These are phyloP conservation scores for Zoanthus sansibaricus DNA, from an alignment of 92 coral and sea anemone genomes.

Conservation along the genomic window DNA sequence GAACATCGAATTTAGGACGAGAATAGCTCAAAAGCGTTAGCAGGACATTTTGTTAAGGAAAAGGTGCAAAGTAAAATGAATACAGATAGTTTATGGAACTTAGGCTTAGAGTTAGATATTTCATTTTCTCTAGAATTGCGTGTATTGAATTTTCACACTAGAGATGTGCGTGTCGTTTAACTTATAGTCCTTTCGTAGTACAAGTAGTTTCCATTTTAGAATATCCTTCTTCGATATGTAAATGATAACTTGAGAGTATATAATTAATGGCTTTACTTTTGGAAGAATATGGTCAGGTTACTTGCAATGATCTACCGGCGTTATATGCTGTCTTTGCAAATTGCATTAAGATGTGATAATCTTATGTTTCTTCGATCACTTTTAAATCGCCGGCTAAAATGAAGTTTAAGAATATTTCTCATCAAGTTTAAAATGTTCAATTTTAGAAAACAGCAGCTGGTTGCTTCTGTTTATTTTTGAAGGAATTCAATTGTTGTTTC, in stretches of 20 bases:
- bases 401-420: background rate
- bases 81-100: background rate
- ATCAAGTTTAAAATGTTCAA: background rate
- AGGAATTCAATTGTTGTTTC: slow-evolving; percentile 34
- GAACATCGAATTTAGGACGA: background rate
- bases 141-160: background rate
- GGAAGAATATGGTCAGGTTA: background rate
- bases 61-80: background rate
- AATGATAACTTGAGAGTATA: background rate
- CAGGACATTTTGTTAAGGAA: background rate
- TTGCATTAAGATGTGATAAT: background rate
- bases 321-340: slow-evolving; percentile 14
- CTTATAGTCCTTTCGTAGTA: background rate
- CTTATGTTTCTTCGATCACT: background rate
- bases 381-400: background rate
- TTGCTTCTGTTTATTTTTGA: background rate
- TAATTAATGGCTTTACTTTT: background rate
- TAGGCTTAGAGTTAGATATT: background rate
- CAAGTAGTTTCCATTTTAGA: background rate
- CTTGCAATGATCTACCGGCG: slow-evolving; percentile 13
- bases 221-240: background rate
- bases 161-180: background rate
- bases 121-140: background rate
- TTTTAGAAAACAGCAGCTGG: slow-evolving; percentile 2
- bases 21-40: slow-evolving; percentile 57